Percentiles rank a stretch among this genome's conserved stretches.
phyloP scores from a whole-genome alignment of 2,797 vertebrate genomes.

The Lutjanus argentimaculatus region DNA sequence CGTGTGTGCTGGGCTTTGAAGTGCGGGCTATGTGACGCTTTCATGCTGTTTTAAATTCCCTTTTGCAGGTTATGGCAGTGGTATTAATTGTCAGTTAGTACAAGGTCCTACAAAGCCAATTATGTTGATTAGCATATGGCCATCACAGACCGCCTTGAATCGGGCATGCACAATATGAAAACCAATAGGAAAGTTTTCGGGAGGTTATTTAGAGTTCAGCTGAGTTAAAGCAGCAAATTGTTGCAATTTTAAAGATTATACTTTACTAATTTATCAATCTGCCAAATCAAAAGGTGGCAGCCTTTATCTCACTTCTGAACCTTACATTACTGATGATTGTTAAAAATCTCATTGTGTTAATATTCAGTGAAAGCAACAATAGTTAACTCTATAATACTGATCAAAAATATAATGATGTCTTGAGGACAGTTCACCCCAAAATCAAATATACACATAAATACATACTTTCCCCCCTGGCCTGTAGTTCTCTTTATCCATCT shows the following conservation, averaged over 20 bases:
- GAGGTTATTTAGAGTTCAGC: slow-evolving; percentile 8
- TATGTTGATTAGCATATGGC: slow-evolving; percentile 21
- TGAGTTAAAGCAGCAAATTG: background rate
- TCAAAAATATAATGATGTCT: no score
- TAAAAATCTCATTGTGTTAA: no score
- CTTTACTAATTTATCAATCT: background rate
- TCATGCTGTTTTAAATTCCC: slow-evolving; percentile 42
- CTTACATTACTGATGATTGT: no score
- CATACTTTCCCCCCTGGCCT: no score
- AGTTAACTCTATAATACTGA: no score
- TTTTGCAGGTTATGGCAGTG: slow-evolving; percentile 36
- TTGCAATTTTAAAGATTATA: background rate
- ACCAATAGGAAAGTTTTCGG: background rate
- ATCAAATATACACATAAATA: no score
- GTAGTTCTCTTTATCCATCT: no score
- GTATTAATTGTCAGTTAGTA: slow-evolving; percentile 54
- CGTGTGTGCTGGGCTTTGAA: slow-evolving; percentile 66
- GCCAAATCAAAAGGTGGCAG: background rate
- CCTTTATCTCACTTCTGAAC: background rate
- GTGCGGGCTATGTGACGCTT: slow-evolving; percentile 54
- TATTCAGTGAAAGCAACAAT: no score
- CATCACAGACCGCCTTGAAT: background rate
- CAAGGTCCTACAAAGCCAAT: slow-evolving; percentile 17
- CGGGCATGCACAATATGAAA: background rate
- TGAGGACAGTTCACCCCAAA: no score